Conservation (phyloP, 2,888 invertebrate genomes). For the Troides oblongomaculatus region DNA sequence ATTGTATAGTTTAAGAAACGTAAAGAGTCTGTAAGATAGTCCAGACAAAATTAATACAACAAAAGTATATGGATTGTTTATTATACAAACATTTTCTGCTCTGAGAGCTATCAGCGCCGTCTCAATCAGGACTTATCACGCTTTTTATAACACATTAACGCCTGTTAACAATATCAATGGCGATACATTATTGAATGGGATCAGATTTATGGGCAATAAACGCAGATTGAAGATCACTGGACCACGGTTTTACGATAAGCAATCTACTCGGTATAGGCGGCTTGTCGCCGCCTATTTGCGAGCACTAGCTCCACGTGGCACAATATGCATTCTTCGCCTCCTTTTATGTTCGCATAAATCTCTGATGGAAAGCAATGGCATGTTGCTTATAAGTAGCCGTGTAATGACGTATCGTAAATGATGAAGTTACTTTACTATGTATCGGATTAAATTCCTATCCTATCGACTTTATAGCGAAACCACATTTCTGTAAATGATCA, state of each 20-base stretch:
- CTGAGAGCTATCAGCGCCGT: constrained; percentile 30
- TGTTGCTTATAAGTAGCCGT: constrained; percentile 46
- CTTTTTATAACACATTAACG: constrained; percentile 50
- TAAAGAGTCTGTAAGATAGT: background rate
- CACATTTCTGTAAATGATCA: background rate
- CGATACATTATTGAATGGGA: constrained; percentile 67
- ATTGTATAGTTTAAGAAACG: too few relatives aligned
- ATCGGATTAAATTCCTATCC: background rate
- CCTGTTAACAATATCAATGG: constrained; percentile 68
- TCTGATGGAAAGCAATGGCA: constrained; percentile 60
- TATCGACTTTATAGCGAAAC: background rate
- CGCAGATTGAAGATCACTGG: constrained; percentile 74
- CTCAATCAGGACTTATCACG: constrained; percentile 43
- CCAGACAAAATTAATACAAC: background rate
- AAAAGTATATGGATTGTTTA: constrained; percentile 5
- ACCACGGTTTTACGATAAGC: constrained; percentile 73
- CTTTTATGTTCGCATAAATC: constrained; percentile 73
- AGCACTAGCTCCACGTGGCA: constrained; percentile 50
- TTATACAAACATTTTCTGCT: constrained; percentile 19
- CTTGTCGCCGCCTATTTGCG: constrained; percentile 50
- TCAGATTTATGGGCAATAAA: constrained; percentile 67
- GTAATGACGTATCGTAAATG: constrained; percentile 36
- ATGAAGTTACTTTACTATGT: background rate
- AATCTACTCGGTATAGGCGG: constrained; percentile 62
- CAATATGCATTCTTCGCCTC: constrained; percentile 68